Conservation (phyloP, 2,888 invertebrate genomes). For the Rhabditophanes sp. region DNA sequence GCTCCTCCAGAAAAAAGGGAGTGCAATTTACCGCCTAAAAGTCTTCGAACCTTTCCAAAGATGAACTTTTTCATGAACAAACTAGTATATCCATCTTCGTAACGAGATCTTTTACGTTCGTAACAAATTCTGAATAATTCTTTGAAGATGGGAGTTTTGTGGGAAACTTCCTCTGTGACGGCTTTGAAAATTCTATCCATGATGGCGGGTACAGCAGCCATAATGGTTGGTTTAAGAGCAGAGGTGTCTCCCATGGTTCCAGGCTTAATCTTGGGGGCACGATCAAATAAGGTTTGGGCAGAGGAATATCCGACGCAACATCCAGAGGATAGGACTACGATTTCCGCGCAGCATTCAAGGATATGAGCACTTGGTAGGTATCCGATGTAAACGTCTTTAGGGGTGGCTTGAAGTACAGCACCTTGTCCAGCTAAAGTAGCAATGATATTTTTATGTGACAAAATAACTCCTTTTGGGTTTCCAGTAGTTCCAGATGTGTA, state of each 20-base stretch:
- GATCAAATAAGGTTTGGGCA: slow-evolving; percentile 59
- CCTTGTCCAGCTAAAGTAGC: slow-evolving; percentile 47
- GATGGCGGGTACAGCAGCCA: slow-evolving; percentile 90
- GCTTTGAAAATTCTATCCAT: slow-evolving; percentile 92
- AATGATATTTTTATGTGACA: slow-evolving; percentile 48
- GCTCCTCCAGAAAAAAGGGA: slow-evolving; percentile 83
- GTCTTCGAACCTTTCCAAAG: slow-evolving; percentile 55
- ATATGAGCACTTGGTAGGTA: slow-evolving; percentile 93
- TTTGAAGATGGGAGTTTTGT: slow-evolving; percentile 58
- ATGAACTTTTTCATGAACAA: slow-evolving; percentile 51
- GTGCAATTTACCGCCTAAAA: slow-evolving; percentile 75
- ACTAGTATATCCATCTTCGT: slow-evolving; percentile 52
- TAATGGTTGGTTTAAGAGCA: slow-evolving; percentile 73
- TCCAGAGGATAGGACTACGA: slow-evolving; percentile 21
- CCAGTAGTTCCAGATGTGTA: slow-evolving; percentile 91
- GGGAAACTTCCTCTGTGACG: slow-evolving; percentile 54
- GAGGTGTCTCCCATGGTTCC: slow-evolving; percentile 86
- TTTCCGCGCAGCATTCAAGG: slow-evolving; percentile 74
- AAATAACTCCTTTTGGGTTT: slow-evolving; percentile 46
- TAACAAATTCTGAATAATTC: slow-evolving; percentile 78
- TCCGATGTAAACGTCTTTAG: slow-evolving; percentile 67
- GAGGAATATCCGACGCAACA: slow-evolving; percentile 88
- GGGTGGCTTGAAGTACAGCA: slow-evolving; percentile 41
- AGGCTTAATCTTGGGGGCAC: slow-evolving; percentile 76
- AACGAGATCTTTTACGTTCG: slow-evolving; percentile 74